Base-by-base conservation (phyloP, 2,113 vertebrate species). In the Nipponia nippon region DNA sequence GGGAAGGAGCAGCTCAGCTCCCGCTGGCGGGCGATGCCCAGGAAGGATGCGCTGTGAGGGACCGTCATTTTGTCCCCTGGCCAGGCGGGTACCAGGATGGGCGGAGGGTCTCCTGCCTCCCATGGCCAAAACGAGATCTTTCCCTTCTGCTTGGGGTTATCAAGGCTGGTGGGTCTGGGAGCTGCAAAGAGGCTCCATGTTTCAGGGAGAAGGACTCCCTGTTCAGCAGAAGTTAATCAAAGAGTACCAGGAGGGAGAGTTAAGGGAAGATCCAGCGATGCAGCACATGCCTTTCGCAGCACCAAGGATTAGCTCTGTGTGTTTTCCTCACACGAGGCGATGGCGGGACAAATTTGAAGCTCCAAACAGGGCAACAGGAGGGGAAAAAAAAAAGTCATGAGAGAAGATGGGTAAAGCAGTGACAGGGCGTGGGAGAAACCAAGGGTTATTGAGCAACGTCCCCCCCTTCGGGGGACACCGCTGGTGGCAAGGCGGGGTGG, bases 141-240 rank as follows among this genome's bases (percentile, higher is more conserved):
- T 53, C 30, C 46, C 19, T 40, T 50, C 61, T 66, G 15, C 29
- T 53, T 0, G 3, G 36, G 59, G 16, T 17, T 22, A 16, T 34
- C 30, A 10, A 9, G 27, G 22, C 18, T 63, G 25, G 9, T 7
- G 34, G 50, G 34, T 16, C 16, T 30, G 32, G 58, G 30, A 72
- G 38, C 50, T 3, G 7, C 30, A 47, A 38, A 44, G 50, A 61
- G 25, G 38, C 13, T 69, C 61, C 2, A 0, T 6, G 7, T 18
- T 70, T 46, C 0, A 7, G 55, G 29, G 19, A 36, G 69, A 8
- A 53, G 27, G 26, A 6, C 16, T 52, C 2, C 0, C 9, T 6
- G 9, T 11, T 16, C 58, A 25, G 22, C 58, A 58, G 32, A 59
- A 82, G n/a, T 32, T 29, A 25, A 21, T 0, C 8, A n/a, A 47